Percentiles rank a stretch among this genome's conserved stretches.
phyloP scores from a whole-genome alignment of 2,888 invertebrate species.

The Dynastes tityus region DNA sequence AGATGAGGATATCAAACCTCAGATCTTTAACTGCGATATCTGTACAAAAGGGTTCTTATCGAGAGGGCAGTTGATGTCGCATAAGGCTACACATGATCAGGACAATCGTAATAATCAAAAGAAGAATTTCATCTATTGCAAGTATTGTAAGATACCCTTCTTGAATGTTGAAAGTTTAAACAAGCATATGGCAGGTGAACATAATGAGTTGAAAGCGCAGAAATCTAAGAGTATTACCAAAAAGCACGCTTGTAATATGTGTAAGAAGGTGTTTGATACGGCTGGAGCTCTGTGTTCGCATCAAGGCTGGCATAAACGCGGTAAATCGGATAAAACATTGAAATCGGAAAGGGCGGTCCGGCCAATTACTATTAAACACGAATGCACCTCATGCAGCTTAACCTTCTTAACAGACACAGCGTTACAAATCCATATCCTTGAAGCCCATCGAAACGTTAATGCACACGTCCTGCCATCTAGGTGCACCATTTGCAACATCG shows the following conservation, averaged over 20 bases:
- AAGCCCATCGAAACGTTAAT: constrained; percentile 66
- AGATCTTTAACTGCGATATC: constrained; percentile 67
- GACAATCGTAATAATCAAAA: constrained; percentile 46
- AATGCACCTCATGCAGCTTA: constrained; percentile 63
- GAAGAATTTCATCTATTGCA: constrained; percentile 61
- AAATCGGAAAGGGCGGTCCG: constrained; percentile 5
- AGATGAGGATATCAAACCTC: constrained; percentile 58
- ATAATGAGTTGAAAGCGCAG: constrained; percentile 56
- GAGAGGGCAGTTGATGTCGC: constrained; percentile 67
- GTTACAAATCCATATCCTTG: constrained; percentile 67
- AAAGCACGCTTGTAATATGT: constrained; percentile 75
- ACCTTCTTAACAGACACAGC: constrained; percentile 66
- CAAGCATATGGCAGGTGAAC: constrained; percentile 66
- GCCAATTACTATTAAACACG: constrained; percentile 55
- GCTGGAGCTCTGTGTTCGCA: constrained; percentile 77
- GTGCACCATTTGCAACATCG: constrained; percentile 76
- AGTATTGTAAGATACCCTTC: constrained; percentile 66
- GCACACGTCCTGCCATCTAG: constrained; percentile 63
- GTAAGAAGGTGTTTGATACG: constrained; percentile 76
- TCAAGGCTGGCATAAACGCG: constrained; percentile 76
- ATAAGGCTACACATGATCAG: constrained; percentile 65
- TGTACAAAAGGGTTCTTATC: constrained; percentile 70
- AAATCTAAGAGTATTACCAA: constrained; percentile 54
- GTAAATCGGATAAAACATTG: constrained; percentile 68
- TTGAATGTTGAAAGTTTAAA: constrained; percentile 58